Percentiles rank a stretch among this genome's conserved stretches.
Conservation (phyloP, 2,888 invertebrate genomes). For the Epsilonema sp. region DNA sequence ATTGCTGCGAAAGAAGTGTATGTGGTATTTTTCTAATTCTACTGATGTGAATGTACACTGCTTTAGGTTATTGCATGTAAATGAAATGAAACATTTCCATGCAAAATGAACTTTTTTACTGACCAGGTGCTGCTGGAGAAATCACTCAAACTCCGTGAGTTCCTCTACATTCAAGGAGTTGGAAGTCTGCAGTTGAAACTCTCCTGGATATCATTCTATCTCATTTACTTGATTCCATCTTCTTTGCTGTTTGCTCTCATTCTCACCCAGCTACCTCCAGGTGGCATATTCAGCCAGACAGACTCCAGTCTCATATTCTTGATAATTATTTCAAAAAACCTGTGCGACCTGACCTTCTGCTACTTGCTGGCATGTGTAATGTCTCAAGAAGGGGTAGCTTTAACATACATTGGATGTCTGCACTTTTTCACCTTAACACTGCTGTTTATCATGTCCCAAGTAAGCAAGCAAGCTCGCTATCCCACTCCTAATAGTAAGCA, state of each 20-base stretch:
- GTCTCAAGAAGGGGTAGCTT: no score
- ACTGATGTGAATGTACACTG: no score
- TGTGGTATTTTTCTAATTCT: no score
- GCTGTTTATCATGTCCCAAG: no score
- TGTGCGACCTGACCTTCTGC: not conserved
- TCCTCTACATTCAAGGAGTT: not conserved
- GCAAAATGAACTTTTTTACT: no score
- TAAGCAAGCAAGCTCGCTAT: no score
- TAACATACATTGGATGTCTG: not conserved
- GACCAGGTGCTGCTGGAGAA: not conserved
- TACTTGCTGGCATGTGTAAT: not conserved
- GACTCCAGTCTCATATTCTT: not conserved
- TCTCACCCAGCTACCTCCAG: not conserved
- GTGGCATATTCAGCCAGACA: not conserved
- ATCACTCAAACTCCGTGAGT: not conserved
- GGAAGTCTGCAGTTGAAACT: not conserved
- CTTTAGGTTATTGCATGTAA: no score
- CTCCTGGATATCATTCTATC: not conserved
- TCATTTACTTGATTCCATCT: not conserved
- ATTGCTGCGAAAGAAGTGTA: no score
- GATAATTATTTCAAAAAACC: not conserved
- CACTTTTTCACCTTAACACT: not conserved
- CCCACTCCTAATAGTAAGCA: no score
- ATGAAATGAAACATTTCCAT: no score
- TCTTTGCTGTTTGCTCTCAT: not conserved